Evolutionary conservation across 1,140 invertebrate species (phyloP).

Genomic region (Drosophila mauritiana): DNA sequence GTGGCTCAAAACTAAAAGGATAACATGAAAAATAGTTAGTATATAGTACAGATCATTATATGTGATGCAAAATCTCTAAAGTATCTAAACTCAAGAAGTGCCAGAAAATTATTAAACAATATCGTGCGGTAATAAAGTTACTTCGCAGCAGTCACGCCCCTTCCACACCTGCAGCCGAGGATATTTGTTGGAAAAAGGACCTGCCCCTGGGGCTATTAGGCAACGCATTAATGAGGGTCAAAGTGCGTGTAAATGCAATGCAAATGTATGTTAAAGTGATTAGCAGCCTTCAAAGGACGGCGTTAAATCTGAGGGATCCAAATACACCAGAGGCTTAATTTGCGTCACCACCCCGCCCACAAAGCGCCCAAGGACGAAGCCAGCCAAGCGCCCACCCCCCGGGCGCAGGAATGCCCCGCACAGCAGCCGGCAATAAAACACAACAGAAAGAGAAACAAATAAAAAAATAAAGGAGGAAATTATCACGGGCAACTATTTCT

Average conservation of each 20-base stretch:
- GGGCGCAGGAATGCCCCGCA: conserved; percentile 52
- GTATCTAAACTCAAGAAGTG: neutral
- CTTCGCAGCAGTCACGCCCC: conserved; percentile 1
- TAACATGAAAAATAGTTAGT: neutral
- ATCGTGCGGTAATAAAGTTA: conserved; percentile 38
- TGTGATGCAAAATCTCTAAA: too few relatives aligned
- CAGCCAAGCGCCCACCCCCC: conserved; percentile 14
- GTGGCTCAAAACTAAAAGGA: neutral
- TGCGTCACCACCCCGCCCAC: conserved; percentile 30
- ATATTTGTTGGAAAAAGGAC: conserved; percentile 28
- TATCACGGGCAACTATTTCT: conserved; percentile 72
- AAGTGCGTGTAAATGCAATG: conserved; percentile 82
- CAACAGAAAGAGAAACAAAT: conserved; percentile 66
- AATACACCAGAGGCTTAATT: conserved; percentile 79
- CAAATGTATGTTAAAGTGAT: conserved; percentile 84
- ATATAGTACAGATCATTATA: neutral
- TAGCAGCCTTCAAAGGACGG: conserved; percentile 76
- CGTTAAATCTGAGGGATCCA: conserved; percentile 48
- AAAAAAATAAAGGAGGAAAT: conserved; percentile 58
- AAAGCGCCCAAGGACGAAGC: conserved; percentile 5
- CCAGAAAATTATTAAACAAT: conserved; percentile 19
- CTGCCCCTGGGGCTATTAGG: conserved; percentile 55
- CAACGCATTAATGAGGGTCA: conserved; percentile 78
- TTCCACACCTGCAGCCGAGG: neutral
- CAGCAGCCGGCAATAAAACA: conserved; percentile 70